These are phyloP conservation scores for Sorex maritimensis DNA, from an alignment of 2,797 vertebrate genomes.

Conservation along the genomic window DNA sequence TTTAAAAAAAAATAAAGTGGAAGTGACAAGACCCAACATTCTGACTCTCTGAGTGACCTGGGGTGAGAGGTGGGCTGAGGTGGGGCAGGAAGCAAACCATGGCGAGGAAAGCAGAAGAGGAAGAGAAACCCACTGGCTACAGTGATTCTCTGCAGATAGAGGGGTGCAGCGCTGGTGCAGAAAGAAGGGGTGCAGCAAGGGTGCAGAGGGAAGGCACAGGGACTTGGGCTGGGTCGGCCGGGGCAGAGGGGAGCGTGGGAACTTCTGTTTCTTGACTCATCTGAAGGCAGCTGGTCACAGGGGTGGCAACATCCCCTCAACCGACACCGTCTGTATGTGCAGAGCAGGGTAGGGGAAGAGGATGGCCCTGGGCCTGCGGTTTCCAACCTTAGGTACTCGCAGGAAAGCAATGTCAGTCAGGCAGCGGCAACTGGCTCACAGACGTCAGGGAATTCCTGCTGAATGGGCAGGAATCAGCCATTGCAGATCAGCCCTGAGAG, in stretches of 20 bases:
- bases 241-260: not conserved
- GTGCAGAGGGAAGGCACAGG: too few species aligned
- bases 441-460: too few species aligned
- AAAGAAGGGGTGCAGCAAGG: not conserved
- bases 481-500: too few species aligned
- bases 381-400: too few species aligned
- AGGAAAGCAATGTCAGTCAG: too few species aligned
- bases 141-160: not conserved
- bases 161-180: not conserved
- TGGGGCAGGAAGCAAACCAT: not conserved
- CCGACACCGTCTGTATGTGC: not conserved
- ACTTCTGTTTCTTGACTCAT: not conserved
- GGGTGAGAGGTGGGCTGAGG: not conserved
- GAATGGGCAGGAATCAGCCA: too few species aligned
- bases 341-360: not conserved
- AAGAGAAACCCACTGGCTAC: not conserved
- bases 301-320: not conserved
- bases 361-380: not conserved
- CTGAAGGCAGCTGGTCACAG: not conserved
- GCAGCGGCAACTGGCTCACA: too few species aligned
- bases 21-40: not conserved
- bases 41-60: not conserved
- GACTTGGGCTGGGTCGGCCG: too few species aligned
- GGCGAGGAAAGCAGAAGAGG: slow-evolving; percentile 22
- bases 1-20: not conserved